Base-by-base conservation (phyloP, 2,797 vertebrate species). In the Remorina albescens region DNA sequence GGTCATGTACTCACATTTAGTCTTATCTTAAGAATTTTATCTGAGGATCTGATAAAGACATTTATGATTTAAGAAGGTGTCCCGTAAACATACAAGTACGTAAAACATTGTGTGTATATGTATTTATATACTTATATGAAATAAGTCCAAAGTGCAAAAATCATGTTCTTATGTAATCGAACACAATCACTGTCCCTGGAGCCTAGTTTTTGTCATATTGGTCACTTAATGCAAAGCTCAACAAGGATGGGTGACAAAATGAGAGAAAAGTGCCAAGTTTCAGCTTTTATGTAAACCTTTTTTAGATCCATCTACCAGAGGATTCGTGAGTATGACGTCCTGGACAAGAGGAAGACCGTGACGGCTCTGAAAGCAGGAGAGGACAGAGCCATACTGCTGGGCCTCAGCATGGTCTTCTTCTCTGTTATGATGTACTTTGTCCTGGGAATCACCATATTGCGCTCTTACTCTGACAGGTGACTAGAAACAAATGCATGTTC, bases 361-460 rank as follows among this genome's bases (percentile, higher is more conserved):
- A 98, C 97, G 2, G 97, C 97, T 15, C 92, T 97, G 81, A 96
- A 95, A 89, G 97, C 97, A 0, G 97, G 97, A 74, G 97, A 99
- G 81, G 96, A 99, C 92, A 88, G 97, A 61, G 97, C 97, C 82
- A 97, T 98, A 42, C 94, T 98, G 34, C 93, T 98, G 6, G 97
- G 97, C 60, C 92, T 99, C 87, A 89, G 95, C 87, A 98, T 99
- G 97, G 95, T 99, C 92, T 84, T 96, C 73, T 92, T 95, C 66
- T 97, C 97, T 7, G 88, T 97, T 88, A 97, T 97, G 96, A 97
- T 96, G 95, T 98, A 96, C 91, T 99, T 98, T 23, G 95, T 99
- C 49, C 93, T 98, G 91, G 97, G 97, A 56, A 96, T 98, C 89
- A 98, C 97, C 0, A 87, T 98, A 47, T 91, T 98, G 46, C 96